Base-by-base conservation (phyloP, 2,797 vertebrate species). In the Helicolenus hilgendorfi region DNA sequence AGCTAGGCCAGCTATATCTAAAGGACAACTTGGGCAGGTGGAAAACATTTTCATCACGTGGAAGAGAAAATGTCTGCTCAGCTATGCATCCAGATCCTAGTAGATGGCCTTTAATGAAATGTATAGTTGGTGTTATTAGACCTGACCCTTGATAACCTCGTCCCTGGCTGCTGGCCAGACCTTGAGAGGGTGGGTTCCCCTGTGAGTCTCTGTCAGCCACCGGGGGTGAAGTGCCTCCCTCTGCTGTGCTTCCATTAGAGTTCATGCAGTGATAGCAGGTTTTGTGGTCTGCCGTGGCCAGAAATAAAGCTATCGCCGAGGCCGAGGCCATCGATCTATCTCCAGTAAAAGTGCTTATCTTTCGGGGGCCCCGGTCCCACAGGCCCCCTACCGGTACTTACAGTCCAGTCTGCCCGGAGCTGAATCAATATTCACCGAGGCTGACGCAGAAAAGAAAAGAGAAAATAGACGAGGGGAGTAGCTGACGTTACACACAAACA, bases 311-410 rank as follows among this genome's bases (percentile, higher is more conserved):
- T 72, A 68, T 55, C 62, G 87, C 84, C 56, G 75, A 87, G 74
- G 85, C 72, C 13, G 22, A 71, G 36, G 69, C 79, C 73, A 94
- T 93, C 62, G 86, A 97, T 96, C 91, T 53, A 91, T 87, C 89
- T 78, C 87, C 68, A 89, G 92, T 88, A 85, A 96, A 95, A 96
- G 93, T 94, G 96, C 96, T 96, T 94, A 93, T 96, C 94, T 95
- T 94, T 75, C 83, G 93, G 89, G 84, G 24, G 18, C 29, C n/a
- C 70, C 22, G 5, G 72, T 92, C 91, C 88, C 92, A 77, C 20
- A 88, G 89, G 89, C 85, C 72, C 92, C 78, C 85, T 70, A 91
- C 78, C 26, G 63, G 94, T 94, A 96, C 94, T 96, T 96, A 94
- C 71, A 89, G 88, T 89, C 84, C 91, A 77, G 92, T 87, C 82